Percentiles rank a stretch among this genome's conserved stretches.
Evolutionary conservation across 2,888 invertebrate genomes (phyloP).

Genomic region (Oscheius myriophilus): DNA sequence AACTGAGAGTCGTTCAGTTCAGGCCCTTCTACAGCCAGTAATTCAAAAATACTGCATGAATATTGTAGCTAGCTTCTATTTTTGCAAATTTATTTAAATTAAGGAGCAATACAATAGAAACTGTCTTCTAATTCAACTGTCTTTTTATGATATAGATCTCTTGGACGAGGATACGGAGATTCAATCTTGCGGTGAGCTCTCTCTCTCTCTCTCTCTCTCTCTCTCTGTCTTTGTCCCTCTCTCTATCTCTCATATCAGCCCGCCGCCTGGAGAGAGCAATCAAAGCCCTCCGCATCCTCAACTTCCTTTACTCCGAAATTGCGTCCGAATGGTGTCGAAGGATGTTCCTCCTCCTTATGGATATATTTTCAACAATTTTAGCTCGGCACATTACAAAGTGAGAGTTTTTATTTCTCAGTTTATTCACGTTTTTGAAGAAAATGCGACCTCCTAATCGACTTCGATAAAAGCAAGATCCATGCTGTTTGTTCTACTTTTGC

Average conservation of each 20-base stretch:
- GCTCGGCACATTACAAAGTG: constrained; percentile 42
- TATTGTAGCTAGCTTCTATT: neutral
- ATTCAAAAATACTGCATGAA: constrained; percentile 12
- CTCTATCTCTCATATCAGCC: too few species aligned
- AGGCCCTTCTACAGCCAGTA: constrained; percentile 5
- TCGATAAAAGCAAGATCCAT: constrained; percentile 9
- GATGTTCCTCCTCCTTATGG: constrained; percentile 38
- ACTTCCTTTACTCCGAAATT: constrained; percentile 37
- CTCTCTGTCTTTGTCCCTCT: too few species aligned
- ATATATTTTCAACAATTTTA: constrained; percentile 41
- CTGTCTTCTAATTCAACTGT: constrained; percentile 39
- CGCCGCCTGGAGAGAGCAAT: constrained; percentile 35
- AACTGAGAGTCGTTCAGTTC: constrained; percentile 15
- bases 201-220: too few species aligned
- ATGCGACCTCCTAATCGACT: constrained; percentile 11
- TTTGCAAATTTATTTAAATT: neutral
- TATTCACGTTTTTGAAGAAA: neutral
- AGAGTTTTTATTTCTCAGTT: neutral
- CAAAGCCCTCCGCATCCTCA: constrained; percentile 32
- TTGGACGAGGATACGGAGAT: constrained; percentile 37
- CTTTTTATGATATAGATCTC: constrained; percentile 46
- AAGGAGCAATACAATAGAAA: constrained; percentile 22
- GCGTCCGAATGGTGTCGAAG: constrained; percentile 38
- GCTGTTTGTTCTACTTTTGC: constrained; percentile 5
- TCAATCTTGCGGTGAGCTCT: constrained; percentile 4